phyloP scores from a whole-genome alignment of 2,797 vertebrate species.

The Melanitta fusca region DNA sequence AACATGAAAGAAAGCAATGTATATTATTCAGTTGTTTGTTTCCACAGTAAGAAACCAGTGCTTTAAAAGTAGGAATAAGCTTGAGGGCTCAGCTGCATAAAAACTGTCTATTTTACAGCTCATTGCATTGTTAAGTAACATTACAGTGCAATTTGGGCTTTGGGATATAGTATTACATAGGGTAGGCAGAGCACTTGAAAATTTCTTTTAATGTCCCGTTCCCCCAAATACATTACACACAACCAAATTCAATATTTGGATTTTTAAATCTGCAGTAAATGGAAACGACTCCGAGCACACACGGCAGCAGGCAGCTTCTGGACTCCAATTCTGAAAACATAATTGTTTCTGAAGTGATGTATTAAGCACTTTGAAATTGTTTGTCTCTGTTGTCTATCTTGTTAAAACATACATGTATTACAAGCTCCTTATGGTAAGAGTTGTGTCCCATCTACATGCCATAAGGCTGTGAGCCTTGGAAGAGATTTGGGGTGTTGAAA shows the following conservation, averaged over 20 bases:
- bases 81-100: slow-evolving; percentile 62
- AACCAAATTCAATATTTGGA: slow-evolving; percentile 49
- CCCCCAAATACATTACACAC: neutral
- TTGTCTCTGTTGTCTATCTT: slow-evolving; percentile 3
- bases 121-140: slow-evolving; percentile 67
- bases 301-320: neutral
- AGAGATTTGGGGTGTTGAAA: neutral
- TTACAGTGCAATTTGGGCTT: slow-evolving; percentile 33
- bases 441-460: neutral
- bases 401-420: neutral
- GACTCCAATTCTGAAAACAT: neutral
- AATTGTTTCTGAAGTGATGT: slow-evolving; percentile 29
- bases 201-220: neutral
- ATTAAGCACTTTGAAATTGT: slow-evolving; percentile 1
- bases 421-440: neutral
- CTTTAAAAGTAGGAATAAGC: slow-evolving; percentile 36
- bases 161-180: slow-evolving; percentile 29
- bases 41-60: slow-evolving; percentile 31
- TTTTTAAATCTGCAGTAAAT: slow-evolving; percentile 34
- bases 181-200: neutral
- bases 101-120: slow-evolving; percentile 65
- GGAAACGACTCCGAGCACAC: neutral
- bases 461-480: neutral
- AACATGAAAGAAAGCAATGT: slow-evolving; percentile 23
- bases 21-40: slow-evolving; percentile 45